These are phyloP conservation scores for Cepaea hortensis DNA, from an alignment of 2,888 invertebrate species.

Conservation along the genomic window DNA sequence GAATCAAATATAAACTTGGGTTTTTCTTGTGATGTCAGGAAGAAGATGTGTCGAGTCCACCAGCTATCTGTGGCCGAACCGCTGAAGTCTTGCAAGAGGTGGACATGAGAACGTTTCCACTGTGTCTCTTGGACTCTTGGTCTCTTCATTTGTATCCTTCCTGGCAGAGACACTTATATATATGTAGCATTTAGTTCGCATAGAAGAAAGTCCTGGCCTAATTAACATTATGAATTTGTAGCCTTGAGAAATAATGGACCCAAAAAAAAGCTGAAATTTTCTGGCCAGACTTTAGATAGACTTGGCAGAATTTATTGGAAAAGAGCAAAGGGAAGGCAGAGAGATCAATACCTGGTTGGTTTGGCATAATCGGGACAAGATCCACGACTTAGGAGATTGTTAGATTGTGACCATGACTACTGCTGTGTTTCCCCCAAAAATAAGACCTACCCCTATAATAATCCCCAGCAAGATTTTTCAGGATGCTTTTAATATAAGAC, in stretches of 20 bases:
- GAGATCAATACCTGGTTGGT: no score
- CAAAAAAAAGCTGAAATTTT: no score
- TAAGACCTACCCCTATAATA: no score
- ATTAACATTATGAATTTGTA: neutral
- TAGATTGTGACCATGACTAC: no score
- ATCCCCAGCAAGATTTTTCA: no score
- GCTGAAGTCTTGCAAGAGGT: conserved; percentile 65
- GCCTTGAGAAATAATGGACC: neutral
- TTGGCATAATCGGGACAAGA: no score
- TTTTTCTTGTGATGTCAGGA: neutral
- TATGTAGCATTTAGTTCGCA: neutral
- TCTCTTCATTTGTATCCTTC: conserved; percentile 63
- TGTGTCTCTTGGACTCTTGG: conserved; percentile 56
- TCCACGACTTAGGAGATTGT: no score
- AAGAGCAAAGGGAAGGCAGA: no score
- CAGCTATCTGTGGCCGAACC: conserved; percentile 56
- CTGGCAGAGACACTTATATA: neutral
- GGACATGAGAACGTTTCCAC: conserved; percentile 56
- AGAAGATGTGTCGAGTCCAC: neutral
- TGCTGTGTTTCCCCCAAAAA: no score
- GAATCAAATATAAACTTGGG: neutral
- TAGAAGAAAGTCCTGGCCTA: neutral
- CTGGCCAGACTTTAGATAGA: no score
- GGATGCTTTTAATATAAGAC: no score
- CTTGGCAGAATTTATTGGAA: no score